A percentile compares a stretch with the other conserved stretches of the same genome.
Conservation (phyloP, 2,888 invertebrate species). For the Piscicola geometra region DNA sequence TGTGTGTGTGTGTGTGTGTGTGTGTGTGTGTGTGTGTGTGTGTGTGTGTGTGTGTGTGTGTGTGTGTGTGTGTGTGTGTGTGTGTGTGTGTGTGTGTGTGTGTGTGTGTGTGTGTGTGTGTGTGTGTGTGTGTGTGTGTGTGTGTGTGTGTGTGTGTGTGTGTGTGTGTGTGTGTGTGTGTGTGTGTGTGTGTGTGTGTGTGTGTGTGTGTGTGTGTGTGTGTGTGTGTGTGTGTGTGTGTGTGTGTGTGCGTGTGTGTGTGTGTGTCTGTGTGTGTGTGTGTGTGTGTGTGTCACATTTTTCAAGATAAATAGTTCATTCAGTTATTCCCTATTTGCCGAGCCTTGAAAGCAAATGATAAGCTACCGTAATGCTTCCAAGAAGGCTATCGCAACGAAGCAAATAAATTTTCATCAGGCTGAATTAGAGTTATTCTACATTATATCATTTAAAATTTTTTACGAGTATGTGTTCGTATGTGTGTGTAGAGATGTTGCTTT, state of each 20-base stretch:
- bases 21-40: constrained; percentile 13
- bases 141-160: constrained; percentile 12
- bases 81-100: not conserved
- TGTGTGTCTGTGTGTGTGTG: constrained; percentile 17
- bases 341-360: too few species aligned
- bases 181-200: not conserved
- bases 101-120: not conserved
- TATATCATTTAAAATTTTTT: too few species aligned
- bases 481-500: too few species aligned
- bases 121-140: constrained; percentile 10
- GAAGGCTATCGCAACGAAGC: too few species aligned
- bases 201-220: constrained; percentile 19
- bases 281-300: constrained; percentile 11
- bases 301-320: not conserved
- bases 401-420: too few species aligned
- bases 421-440: too few species aligned
- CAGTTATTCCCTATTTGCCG: too few species aligned
- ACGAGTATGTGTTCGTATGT: not conserved
- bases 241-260: not conserved
- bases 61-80: constrained; percentile 5
- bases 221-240: constrained; percentile 21
- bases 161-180: constrained; percentile 19
- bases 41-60: not conserved
- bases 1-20: constrained; percentile 17
- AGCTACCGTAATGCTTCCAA: too few species aligned